These are phyloP conservation scores for Pimephales promelas DNA, from an alignment of 2,113 vertebrate genomes.

Conservation along the genomic window DNA sequence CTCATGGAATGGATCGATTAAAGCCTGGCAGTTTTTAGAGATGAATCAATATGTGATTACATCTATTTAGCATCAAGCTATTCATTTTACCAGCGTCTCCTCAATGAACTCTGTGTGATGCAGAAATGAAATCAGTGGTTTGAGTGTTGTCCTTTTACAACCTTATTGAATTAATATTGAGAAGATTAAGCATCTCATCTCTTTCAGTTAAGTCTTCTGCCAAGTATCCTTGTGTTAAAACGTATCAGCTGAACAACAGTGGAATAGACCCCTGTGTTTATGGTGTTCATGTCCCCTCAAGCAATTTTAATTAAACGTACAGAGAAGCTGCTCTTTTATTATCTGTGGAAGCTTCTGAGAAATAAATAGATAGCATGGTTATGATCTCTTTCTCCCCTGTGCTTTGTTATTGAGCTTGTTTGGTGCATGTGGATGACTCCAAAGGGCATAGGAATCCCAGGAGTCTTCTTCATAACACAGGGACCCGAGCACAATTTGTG, in stretches of 20 bases:
- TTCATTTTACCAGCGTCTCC: not conserved
- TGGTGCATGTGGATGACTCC: constrained; percentile 38
- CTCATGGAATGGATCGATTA: not conserved
- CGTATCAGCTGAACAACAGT: not conserved
- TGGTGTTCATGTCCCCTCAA: constrained; percentile 2
- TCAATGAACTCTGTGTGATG: constrained; percentile 39
- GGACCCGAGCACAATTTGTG: constrained; percentile 21
- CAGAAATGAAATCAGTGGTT: constrained; percentile 35
- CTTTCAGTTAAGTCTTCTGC: constrained; percentile 38
- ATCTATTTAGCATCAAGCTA: constrained; percentile 7
- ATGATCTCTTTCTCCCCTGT: constrained; percentile 24
- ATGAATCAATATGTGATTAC: constrained; percentile 51
- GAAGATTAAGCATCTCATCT: constrained; percentile 42
- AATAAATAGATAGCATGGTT: constrained; percentile 11
- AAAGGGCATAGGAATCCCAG: constrained; percentile 52
- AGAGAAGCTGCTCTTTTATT: constrained; percentile 35
- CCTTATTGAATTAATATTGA: constrained; percentile 52
- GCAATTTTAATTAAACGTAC: not conserved
- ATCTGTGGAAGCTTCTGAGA: constrained; percentile 20
- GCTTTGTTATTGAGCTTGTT: constrained; percentile 46
- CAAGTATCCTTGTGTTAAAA: constrained; percentile 29
- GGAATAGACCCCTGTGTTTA: not conserved
- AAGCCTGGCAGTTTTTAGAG: constrained; percentile 32
- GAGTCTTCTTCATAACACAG: constrained; percentile 41
- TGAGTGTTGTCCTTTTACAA: constrained; percentile 52